phyloP scores from a whole-genome alignment of 2,113 vertebrate species.

The Phrynosoma blainvillii region DNA sequence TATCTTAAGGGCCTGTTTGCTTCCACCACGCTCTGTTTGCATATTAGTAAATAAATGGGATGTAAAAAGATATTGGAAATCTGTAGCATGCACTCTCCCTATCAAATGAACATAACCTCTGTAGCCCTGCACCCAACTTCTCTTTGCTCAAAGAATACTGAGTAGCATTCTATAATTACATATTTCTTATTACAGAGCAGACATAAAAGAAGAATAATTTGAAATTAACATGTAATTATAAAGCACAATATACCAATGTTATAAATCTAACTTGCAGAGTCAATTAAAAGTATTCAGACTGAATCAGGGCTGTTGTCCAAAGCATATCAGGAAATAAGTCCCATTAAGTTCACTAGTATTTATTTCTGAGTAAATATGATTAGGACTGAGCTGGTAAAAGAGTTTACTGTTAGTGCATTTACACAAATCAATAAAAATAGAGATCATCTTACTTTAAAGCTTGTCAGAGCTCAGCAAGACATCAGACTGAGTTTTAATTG shows the following conservation, averaged over 20 bases:
- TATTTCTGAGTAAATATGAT: not conserved
- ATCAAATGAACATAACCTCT: not conserved
- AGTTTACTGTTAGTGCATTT: not conserved
- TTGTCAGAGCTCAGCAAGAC: too few relatives aligned
- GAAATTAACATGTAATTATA: slow-evolving; percentile 17
- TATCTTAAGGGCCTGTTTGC: not conserved
- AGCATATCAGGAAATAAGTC: not conserved
- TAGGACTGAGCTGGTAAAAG: not conserved
- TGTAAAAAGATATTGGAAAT: not conserved
- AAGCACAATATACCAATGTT: slow-evolving; percentile 11
- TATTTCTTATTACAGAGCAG: slow-evolving; percentile 2
- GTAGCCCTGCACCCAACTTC: not conserved
- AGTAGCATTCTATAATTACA: not conserved
- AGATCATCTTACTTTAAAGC: not conserved
- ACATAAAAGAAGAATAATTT: slow-evolving; percentile 1
- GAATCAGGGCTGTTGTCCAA: not conserved
- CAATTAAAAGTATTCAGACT: slow-evolving; percentile 21
- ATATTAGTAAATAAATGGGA: too few relatives aligned
- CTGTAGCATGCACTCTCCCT: not conserved
- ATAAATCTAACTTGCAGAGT: not conserved
- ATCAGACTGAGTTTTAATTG: not conserved
- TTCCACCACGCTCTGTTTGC: not conserved
- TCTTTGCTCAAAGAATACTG: not conserved
- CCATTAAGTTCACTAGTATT: not conserved
- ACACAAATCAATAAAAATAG: not conserved